Base-by-base conservation (phyloP, 35 echinoderm and acorn worm species). In the Eucidaris tribuloides region DNA sequence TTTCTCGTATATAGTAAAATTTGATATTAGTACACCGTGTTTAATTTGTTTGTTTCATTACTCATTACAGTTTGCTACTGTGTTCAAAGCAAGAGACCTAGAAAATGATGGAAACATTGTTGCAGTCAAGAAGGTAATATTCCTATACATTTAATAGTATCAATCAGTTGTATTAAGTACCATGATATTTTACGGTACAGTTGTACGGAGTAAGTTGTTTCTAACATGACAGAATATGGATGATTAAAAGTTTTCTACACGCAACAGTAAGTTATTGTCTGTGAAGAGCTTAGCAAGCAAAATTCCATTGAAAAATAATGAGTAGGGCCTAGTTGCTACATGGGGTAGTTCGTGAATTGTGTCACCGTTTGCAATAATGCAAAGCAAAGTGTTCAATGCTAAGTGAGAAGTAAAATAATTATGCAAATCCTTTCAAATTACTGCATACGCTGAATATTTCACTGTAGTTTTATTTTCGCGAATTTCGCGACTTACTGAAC, bases 1-100 rank as follows among this genome's bases (percentile, higher is more conserved):
- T 36, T 4, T 22, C 15, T 7, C 22, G 25, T 2, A 43, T 42
- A 39, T 78, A 18, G 36, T 17, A 22, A 36, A 36, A 22, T 5
- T 19, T 20, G 34, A 36, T 18, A 18, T 19, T 19, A 19, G 9
- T 18, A 28, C 71, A 79, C 7, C 45, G 23, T 42, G 25, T 28
- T 50, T 17, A 23, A 33, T 43, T 79, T 62, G 27, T 74, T 11
- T 93, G 3, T 65, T 65, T 56, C 13, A 71, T 31, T 84, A 81
- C 0, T 59, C 74, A 83, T 41, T 70, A 19, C 46, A 96, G 94
- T 97, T 97, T 93, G 94, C 94, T 61, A 97, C 94, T 78, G 94
- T 97, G 4, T 97, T 93, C 86, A 97, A 97, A 83, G 94, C 94
- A 19, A 87, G 36, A 87, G 94, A 97, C 83, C 45, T 89, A 9